A percentile compares a stretch with the other conserved stretches of the same genome.
phyloP scores from a whole-genome alignment of 2,113 vertebrate species.

The Ariopsis seemanni region DNA sequence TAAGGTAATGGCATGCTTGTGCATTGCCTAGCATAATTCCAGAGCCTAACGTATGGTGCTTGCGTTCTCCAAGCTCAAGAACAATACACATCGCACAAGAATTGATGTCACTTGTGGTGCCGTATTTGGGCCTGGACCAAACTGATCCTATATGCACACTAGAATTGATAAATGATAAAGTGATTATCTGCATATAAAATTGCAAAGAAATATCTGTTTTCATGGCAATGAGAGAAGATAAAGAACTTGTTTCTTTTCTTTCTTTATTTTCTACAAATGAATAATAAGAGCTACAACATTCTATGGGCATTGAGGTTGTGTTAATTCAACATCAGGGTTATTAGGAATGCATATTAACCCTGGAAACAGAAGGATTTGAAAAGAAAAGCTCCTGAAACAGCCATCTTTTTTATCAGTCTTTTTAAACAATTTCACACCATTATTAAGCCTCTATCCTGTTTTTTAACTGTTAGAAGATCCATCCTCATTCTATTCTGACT shows the following conservation, averaged over 20 bases:
- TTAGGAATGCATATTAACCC: background rate
- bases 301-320: background rate
- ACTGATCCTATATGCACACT: background rate
- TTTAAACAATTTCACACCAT: background rate
- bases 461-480: background rate
- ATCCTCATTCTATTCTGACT: background rate
- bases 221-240: background rate
- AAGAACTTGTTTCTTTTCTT: background rate
- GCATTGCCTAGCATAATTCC: background rate
- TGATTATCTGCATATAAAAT: background rate
- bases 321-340: background rate
- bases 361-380: background rate
- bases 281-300: constrained; percentile 17
- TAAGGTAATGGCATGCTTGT: background rate
- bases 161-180: background rate
- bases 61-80: background rate
- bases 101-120: background rate
- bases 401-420: background rate
- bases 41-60: background rate
- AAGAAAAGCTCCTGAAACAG: background rate
- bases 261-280: background rate
- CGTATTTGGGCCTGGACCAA: background rate
- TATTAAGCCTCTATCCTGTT: background rate
- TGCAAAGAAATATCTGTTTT: background rate
- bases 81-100: background rate